Base-by-base conservation (phyloP, 2,113 vertebrate species). In the Jacana jacana region DNA sequence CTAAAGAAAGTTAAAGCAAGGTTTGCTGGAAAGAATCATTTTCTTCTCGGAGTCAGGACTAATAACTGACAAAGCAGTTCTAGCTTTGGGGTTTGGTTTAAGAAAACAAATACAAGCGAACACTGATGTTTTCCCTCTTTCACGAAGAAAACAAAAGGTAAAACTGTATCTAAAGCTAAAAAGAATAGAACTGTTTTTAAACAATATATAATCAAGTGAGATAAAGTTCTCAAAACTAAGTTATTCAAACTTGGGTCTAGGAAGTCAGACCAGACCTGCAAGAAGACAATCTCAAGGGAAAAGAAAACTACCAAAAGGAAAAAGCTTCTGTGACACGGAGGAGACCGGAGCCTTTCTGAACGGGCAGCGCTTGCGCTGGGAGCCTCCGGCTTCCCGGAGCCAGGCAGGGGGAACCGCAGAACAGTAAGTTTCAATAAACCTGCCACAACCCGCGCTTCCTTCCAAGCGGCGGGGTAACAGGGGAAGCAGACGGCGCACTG, bases 381-480 rank as follows among this genome's bases (percentile, higher is more conserved):
- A 35, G 48, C 15, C 48, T 7, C 6, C 11, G 30, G 17, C 5
- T 12, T 12, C 4, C 10, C 8, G 2, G 49, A 42, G 25, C 57
- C 31, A 3, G 19, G 76, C 72, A 10, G 39, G 44, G 75, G 11
- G 7, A 31, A 9, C 75, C 20, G 73, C 44, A 13, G 46, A 46
- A 3, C 63, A 8, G 28, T 4, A 10, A 17, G 27, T 64, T 30
- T 6, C 35, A 7, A 5, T 12, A 7, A 19, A 39, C 46, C 86
- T 7, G 57, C 65, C 17, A 27, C 55, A 40, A 13, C 58, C 60
- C 2, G 51, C 42, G n/a, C 82, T 25, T 5, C 54, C 72, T 9
- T 1, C 3, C 31, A 0, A 8, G 46, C n/a, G 3, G 23, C 15
- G 24, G n/a, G 25, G 20, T 24, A 6, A 12, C 8, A 1, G 25